Conservation (phyloP, 2,888 invertebrate genomes). For the Listrodromus nycthemerus region DNA sequence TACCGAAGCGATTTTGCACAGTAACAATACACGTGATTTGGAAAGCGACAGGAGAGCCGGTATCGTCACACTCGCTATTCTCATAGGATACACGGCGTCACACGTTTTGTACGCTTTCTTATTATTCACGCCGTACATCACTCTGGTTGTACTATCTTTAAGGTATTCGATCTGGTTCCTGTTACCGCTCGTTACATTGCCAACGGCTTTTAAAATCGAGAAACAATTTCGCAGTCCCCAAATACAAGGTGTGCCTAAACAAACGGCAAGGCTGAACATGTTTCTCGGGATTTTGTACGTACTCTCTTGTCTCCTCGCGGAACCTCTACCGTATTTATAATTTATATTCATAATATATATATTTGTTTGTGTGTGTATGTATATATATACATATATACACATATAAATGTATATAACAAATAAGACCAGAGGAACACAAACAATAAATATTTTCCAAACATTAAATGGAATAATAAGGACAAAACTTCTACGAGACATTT, state of each 20-base stretch:
- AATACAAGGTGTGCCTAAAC: constrained; percentile 93
- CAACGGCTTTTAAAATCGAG: constrained; percentile 95
- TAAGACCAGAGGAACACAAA: constrained; percentile 12
- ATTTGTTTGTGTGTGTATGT: too few relatives aligned
- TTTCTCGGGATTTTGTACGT: constrained; percentile 96
- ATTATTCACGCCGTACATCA: constrained; percentile 95
- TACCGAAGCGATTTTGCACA: constrained; percentile 97
- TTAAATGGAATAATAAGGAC: constrained; percentile 31
- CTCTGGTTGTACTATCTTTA: constrained; percentile 93
- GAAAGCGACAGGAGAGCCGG: constrained; percentile 95
- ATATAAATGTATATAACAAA: constrained; percentile 1
- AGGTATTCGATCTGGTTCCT: constrained; percentile 95
- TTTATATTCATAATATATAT: constrained; percentile 49
- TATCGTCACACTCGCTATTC: constrained; percentile 97
- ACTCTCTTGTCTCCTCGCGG: constrained; percentile 87
- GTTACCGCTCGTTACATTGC: constrained; percentile 94
- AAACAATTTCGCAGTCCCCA: constrained; percentile 93
- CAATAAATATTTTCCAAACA: constrained; percentile 34
- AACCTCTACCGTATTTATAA: constrained; percentile 81
- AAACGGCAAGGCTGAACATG: constrained; percentile 95
- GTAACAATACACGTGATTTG: constrained; percentile 97
- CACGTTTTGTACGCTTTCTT: constrained; percentile 96
- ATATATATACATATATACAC: constrained; percentile 73
- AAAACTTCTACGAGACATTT: constrained; percentile 46
- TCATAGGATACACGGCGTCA: constrained; percentile 95